Percentiles rank a stretch among this genome's conserved stretches.
phyloP scores from a whole-genome alignment of 2,888 invertebrate species.

The Charanyca ferruginea region DNA sequence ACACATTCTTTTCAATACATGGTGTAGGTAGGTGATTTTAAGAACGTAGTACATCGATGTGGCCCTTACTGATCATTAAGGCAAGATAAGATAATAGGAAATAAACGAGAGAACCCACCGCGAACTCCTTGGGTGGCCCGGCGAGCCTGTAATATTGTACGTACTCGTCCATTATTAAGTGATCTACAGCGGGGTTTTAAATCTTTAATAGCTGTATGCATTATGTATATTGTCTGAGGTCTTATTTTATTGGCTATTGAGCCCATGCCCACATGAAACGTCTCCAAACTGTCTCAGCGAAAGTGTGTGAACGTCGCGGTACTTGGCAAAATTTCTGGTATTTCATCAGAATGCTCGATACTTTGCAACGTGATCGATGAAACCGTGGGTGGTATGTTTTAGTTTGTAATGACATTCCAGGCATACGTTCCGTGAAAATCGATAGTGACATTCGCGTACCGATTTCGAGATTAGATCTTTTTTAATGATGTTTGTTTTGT shows the following conservation, averaged over 20 bases:
- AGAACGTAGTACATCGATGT: conserved; percentile 45
- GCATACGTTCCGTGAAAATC: conserved; percentile 70
- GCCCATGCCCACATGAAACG: conserved; percentile 65
- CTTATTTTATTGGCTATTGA: conserved; percentile 69
- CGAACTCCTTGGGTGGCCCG: conserved; percentile 84
- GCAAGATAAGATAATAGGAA: conserved; percentile 85
- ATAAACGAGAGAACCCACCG: conserved; percentile 78
- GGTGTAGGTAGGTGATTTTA: conserved; percentile 31
- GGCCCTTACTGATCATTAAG: conserved; percentile 79
- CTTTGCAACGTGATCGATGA: conserved; percentile 74
- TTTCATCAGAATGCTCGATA: conserved; percentile 79
- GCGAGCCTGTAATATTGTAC: conserved; percentile 71
- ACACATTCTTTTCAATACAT: conserved; percentile 11
- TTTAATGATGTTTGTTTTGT: conserved; percentile 51
- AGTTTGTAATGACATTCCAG: conserved; percentile 74
- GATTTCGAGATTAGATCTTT: conserved; percentile 57
- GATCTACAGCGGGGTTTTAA: conserved; percentile 67
- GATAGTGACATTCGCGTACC: conserved; percentile 58
- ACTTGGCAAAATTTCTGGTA: conserved; percentile 86
- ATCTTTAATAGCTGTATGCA: conserved; percentile 58
- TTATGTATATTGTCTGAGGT: conserved; percentile 66
- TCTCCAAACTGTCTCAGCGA: conserved; percentile 88
- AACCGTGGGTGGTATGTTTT: conserved; percentile 81
- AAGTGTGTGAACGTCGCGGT: conserved; percentile 84
- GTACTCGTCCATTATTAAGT: conserved; percentile 73